Evolutionary conservation across 2,113 vertebrate genomes (phyloP).

Genomic region (Piprites chloris): DNA sequence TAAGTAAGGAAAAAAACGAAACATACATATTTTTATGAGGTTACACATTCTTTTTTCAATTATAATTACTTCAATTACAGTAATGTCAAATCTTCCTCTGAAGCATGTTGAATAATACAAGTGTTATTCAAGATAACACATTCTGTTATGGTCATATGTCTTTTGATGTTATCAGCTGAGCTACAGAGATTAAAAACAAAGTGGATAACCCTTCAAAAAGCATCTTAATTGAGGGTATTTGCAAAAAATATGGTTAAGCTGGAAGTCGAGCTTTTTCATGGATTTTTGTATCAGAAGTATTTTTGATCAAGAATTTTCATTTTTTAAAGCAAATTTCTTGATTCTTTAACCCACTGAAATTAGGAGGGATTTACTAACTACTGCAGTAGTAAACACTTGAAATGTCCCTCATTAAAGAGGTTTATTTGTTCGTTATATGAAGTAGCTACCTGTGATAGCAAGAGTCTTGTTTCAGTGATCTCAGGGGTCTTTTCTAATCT

Average conservation of each 20-base stretch:
- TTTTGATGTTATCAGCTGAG: neutral
- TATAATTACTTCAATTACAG: neutral
- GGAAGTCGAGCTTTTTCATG: neutral
- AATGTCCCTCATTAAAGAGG: neutral
- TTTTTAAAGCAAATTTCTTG: neutral
- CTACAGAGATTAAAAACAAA: neutral
- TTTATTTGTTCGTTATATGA: neutral
- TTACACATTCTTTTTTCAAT: neutral
- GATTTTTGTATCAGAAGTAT: neutral
- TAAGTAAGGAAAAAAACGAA: neutral
- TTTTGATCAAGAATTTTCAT: neutral
- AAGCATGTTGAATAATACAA: neutral
- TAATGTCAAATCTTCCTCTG: neutral
- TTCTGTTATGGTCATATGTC: neutral
- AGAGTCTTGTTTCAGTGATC: neutral
- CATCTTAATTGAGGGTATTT: neutral
- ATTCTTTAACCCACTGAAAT: neutral
- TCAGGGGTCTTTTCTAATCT: neutral
- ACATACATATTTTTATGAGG: neutral
- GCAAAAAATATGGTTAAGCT: neutral
- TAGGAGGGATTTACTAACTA: neutral
- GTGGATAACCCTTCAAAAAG: neutral
- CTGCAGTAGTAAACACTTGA: neutral
- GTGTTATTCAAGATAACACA: neutral
- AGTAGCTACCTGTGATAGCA: neutral